Base-by-base conservation (phyloP, 2,888 invertebrate species). In the Argyresthia goedartella region DNA sequence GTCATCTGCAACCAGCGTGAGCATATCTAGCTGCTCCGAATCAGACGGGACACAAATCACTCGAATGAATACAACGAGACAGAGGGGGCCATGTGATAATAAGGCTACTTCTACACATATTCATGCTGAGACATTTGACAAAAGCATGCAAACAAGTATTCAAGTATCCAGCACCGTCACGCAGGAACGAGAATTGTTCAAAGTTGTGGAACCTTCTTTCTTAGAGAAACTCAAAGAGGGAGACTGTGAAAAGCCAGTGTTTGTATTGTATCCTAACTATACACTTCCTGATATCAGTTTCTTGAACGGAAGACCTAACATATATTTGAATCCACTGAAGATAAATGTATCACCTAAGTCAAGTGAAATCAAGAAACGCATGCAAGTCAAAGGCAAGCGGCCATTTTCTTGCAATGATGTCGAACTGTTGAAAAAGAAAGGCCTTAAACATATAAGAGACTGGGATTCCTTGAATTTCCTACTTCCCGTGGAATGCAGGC, bases 391-490 rank as follows among this genome's bases (percentile, higher is more conserved):
- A 70, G 80, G 86, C 46, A 86, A 89, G 63, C 79, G 92, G 56
- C 95, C 95, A 1, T 92, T 94, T 67, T 94, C 94, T 46, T 93
- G 91, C 67, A 93, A 92, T 63, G 95, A 96, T 67, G 89, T 95
- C 50, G 96, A 96, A 76, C 89, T 91, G 56, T 76, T 96, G 42
- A 92, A 92, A 68, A 92, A 92, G 67, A 92, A 93, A 73, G 94
- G 95, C 52, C 91, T 95, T 57, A 89, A 91, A 44, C 96, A 97
- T 69, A 92, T 98, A 8, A 91, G 92, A 69, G 98, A 98, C 75
- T 98, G 97, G 97, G 95, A 96, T 65, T 97, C 96, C 0, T 82
- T 98, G 51, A 95, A 94, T 63, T 93, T 97, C 60, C 88, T 98
- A 49, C 79, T 98, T 57, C 98, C 98, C 4, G 86, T 89, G 58